Evolutionary conservation across 2,113 vertebrate species (phyloP).

Genomic region (Anseranas semipalmata): DNA sequence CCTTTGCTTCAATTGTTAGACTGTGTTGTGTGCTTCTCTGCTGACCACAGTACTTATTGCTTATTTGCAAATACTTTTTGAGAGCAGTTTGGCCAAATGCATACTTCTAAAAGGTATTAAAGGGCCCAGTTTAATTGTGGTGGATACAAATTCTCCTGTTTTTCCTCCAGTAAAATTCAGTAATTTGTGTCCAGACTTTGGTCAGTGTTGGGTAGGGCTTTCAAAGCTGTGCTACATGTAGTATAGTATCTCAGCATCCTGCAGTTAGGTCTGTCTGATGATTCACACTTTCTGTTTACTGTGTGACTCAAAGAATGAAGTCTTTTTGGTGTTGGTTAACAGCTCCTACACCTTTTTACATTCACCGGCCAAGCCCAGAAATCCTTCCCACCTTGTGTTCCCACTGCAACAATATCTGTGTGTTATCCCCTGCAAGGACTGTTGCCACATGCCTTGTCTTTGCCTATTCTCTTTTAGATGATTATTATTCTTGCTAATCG

Average conservation of each 20-base stretch:
- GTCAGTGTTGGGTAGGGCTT: not conserved
- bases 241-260: not conserved
- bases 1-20: not conserved
- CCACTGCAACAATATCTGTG: not conserved
- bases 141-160: not conserved
- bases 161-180: not conserved
- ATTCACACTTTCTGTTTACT: not conserved
- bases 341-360: not conserved
- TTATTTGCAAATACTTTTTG: not conserved
- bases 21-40: not conserved
- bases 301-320: not conserved
- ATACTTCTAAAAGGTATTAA: not conserved
- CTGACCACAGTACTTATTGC: not conserved
- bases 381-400: not conserved
- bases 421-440: not conserved
- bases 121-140: not conserved
- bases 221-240: not conserved
- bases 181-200: not conserved
- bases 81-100: not conserved
- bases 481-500: too few relatives aligned
- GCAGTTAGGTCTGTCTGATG: not conserved
- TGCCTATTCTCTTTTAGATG: not conserved
- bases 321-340: not conserved
- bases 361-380: not conserved
- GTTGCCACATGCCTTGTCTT: not conserved